Conservation (phyloP, 2,113 vertebrate species). For the Pollachius pollachius region DNA sequence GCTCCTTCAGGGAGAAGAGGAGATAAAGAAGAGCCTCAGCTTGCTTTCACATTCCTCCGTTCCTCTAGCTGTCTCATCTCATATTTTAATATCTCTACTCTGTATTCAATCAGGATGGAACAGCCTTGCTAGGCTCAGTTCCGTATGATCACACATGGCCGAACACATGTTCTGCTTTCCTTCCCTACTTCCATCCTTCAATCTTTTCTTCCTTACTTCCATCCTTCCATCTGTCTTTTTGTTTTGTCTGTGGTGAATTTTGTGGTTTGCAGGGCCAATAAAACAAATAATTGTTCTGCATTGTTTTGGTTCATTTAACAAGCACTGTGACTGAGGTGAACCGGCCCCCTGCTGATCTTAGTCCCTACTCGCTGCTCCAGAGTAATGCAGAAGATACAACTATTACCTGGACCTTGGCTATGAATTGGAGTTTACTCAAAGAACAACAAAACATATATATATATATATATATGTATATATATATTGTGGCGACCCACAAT, state of each 20-base stretch:
- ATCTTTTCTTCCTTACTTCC: background rate
- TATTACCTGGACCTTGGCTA: too few species aligned
- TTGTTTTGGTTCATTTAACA: slow-evolving; percentile 45
- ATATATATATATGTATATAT: too few species aligned
- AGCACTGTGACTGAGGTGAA: slow-evolving; percentile 57
- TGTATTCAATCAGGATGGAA: slow-evolving; percentile 47
- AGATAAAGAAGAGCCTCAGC: background rate
- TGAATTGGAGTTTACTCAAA: too few species aligned
- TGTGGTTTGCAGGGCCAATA: slow-evolving; percentile 45
- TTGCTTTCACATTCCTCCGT: slow-evolving; percentile 53
- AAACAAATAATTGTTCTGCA: slow-evolving; percentile 26
- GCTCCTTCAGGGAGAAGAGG: slow-evolving; percentile 68
- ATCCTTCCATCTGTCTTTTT: slow-evolving; percentile 9
- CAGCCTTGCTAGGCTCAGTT: slow-evolving; percentile 36
- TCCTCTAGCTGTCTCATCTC: slow-evolving; percentile 32
- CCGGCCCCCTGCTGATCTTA: slow-evolving; percentile 41
- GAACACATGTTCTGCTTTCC: slow-evolving; percentile 14
- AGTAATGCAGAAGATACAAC: too few species aligned
- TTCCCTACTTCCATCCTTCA: slow-evolving; percentile 2
- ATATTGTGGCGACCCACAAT: too few species aligned
- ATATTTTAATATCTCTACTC: slow-evolving; percentile 60
- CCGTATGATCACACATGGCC: slow-evolving; percentile 43
- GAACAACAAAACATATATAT: too few species aligned
- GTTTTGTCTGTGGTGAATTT: background rate
- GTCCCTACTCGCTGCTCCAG: too few species aligned